These are phyloP conservation scores for Dasyprocta punctata DNA, from an alignment of 2,113 vertebrate genomes.

Conservation along the genomic window DNA sequence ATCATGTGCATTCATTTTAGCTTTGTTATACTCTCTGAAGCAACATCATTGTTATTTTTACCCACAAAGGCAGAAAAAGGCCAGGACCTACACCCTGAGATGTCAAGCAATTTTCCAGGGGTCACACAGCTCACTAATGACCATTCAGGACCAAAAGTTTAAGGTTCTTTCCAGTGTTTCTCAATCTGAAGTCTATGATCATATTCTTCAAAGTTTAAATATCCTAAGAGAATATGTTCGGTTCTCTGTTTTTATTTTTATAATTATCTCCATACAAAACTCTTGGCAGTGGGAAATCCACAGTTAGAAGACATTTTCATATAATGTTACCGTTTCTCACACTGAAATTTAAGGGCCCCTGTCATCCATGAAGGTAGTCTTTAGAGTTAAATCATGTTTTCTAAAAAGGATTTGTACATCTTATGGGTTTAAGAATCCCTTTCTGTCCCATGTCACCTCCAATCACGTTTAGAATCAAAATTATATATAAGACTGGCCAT, in stretches of 20 bases:
- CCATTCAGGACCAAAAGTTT: neutral
- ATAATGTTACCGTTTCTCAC: neutral
- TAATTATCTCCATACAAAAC: neutral
- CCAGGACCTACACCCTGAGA: neutral
- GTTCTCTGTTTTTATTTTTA: constrained; percentile 38
- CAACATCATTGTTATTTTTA: neutral
- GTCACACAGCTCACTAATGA: neutral
- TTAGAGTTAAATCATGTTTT: neutral
- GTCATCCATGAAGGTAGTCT: neutral
- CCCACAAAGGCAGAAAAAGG: neutral
- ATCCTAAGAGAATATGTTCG: neutral
- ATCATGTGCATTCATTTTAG: neutral
- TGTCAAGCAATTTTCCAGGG: neutral
- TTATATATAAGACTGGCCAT: neutral
- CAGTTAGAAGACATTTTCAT: neutral
- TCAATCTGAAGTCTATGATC: neutral
- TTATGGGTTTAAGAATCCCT: neutral
- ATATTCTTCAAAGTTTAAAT: neutral
- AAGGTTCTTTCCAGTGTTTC: neutral
- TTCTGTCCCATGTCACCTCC: neutral
- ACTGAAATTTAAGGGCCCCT: neutral
- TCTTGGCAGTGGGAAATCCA: neutral
- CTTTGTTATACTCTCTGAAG: neutral
- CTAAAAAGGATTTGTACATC: neutral
- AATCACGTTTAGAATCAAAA: neutral